Evolutionary conservation across 2,797 vertebrate species (phyloP).

Genomic region (Hippopotamyrus pictus): DNA sequence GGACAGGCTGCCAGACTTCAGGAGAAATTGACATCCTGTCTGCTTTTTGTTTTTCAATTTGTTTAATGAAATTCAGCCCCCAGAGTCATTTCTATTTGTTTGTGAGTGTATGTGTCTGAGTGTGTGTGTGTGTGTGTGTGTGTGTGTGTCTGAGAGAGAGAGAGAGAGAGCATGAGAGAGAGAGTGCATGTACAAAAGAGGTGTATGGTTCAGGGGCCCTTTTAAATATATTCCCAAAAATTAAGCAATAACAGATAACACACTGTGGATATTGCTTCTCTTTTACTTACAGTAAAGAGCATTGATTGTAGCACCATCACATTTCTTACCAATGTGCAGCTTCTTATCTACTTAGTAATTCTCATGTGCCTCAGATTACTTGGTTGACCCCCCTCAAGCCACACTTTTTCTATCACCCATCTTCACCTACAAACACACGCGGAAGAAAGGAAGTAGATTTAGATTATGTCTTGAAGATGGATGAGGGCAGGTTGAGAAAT

Average conservation of each 20-base stretch:
- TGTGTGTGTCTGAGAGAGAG: neutral
- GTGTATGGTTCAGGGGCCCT: neutral
- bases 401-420: neutral
- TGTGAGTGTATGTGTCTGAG: neutral
- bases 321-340: neutral
- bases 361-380: neutral
- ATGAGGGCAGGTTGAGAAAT: neutral
- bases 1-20: neutral
- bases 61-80: neutral
- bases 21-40: neutral
- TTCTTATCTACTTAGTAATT: neutral
- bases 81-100: neutral
- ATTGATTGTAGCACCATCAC: neutral
- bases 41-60: slow-evolving; percentile 4
- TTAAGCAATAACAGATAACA: neutral
- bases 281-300: neutral
- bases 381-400: neutral
- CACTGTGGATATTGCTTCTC: neutral
- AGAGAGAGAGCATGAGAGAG: neutral
- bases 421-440: neutral
- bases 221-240: neutral
- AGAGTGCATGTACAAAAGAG: neutral
- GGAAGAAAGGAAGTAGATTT: neutral
- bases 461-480: neutral
- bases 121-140: neutral